phyloP scores from a whole-genome alignment of 2,113 vertebrate genomes.

The Cololabis saira region DNA sequence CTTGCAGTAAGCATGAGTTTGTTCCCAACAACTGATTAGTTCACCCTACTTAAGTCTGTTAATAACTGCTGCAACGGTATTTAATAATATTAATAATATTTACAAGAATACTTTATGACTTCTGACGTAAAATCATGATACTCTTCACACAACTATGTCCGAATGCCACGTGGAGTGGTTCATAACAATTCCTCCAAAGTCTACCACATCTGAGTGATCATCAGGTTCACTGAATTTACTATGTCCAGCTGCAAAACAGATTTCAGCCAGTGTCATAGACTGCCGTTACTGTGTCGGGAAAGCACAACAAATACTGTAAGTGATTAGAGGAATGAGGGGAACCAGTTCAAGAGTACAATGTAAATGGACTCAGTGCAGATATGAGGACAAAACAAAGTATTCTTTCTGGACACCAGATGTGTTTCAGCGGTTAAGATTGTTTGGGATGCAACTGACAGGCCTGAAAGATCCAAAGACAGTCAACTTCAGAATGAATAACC shows the following conservation, averaged over 20 bases:
- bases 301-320: not conserved
- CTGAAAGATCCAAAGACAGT: slow-evolving; percentile 66
- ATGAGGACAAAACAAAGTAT: slow-evolving; percentile 17
- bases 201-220: no score
- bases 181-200: not conserved
- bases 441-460: slow-evolving; percentile 63
- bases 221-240: not conserved
- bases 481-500: slow-evolving; percentile 63
- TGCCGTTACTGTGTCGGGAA: not conserved
- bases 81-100: no score
- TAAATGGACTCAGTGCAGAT: not conserved
- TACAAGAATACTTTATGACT: no score
- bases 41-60: no score
- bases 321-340: not conserved
- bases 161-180: not conserved
- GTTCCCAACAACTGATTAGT: no score
- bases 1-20: no score
- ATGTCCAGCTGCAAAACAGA: not conserved
- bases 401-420: slow-evolving; percentile 56
- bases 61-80: no score
- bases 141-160: no score
- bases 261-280: not conserved
- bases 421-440: slow-evolving; percentile 54
- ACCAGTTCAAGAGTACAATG: not conserved
- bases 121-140: no score